Percentiles rank a stretch among this genome's conserved stretches.
These are phyloP conservation scores for Cancer borealis DNA, from an alignment of 2,888 invertebrate species.

Conservation along the genomic window DNA sequence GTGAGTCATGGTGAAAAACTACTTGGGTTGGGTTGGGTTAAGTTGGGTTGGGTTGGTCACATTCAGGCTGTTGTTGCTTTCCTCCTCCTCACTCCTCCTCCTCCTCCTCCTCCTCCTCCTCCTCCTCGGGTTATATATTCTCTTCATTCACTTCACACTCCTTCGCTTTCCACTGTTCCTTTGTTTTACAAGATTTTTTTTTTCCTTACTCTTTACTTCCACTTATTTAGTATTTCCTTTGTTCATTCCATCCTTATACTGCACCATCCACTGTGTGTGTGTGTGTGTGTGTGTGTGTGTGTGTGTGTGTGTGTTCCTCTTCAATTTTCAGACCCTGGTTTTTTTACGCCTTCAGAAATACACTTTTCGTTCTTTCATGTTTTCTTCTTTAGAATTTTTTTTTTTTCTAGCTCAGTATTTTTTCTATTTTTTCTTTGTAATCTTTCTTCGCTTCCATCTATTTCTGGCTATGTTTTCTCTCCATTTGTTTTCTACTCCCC, in stretches of 20 bases:
- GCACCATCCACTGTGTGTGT: background rate
- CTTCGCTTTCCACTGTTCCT: background rate
- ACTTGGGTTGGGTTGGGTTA: background rate
- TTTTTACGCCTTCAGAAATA: background rate
- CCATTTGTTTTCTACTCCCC: background rate
- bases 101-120: background rate
- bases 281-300: no score
- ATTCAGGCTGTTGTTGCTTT: background rate
- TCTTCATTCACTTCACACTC: background rate
- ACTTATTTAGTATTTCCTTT: background rate
- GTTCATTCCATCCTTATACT: background rate
- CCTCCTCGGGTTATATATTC: background rate
- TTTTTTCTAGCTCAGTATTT: background rate
- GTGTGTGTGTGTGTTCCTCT: background rate
- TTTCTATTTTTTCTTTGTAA: background rate
- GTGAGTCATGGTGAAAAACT: background rate
- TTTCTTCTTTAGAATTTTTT: background rate
- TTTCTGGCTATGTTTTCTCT: background rate
- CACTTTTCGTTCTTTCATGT: background rate
- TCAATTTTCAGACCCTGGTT: background rate
- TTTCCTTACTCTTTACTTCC: background rate
- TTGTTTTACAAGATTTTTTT: background rate
- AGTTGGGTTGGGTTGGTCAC: background rate
- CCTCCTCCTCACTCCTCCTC: background rate
- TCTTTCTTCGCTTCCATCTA: background rate